phyloP scores from a whole-genome alignment of 2,113 vertebrate genomes.

The Penelope pileata region DNA sequence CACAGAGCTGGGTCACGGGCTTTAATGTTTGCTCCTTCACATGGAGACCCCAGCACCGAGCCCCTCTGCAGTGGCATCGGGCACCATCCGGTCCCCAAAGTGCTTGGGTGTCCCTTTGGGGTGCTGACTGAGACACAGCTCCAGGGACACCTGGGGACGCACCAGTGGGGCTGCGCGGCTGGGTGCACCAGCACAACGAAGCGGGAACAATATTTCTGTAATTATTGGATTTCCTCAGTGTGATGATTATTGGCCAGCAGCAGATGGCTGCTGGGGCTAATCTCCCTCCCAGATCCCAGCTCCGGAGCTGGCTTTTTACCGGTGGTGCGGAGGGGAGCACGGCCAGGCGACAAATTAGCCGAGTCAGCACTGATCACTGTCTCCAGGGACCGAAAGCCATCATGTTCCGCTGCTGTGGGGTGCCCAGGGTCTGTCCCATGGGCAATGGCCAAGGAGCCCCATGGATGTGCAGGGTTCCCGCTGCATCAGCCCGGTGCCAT shows the following conservation, averaged over 20 bases:
- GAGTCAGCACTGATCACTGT: background rate
- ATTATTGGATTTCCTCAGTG: conserved; percentile 64
- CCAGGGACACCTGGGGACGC: background rate
- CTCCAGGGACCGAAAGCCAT: background rate
- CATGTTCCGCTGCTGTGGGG: background rate
- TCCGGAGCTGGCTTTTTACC: conserved; percentile 52
- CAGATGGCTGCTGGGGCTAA: conserved; percentile 73
- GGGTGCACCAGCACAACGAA: background rate
- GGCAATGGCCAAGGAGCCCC: background rate
- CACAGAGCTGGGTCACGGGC: conserved; percentile 40
- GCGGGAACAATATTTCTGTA: conserved; percentile 48
- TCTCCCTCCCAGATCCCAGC: conserved; percentile 59
- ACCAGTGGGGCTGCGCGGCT: background rate
- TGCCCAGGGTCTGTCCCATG: background rate
- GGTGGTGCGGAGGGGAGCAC: background rate
- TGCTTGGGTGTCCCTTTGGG: background rate
- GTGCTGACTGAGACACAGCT: rapidly evolving
- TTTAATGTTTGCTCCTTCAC: conserved; percentile 71
- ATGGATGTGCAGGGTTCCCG: background rate
- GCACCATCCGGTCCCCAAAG: background rate
- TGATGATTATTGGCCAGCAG: conserved; percentile 52
- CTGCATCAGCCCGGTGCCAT: conserved; percentile 69
- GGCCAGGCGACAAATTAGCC: conserved; percentile 11
- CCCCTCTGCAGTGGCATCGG: rapidly evolving
- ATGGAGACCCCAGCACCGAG: background rate